Base-by-base conservation (phyloP, 2,113 vertebrate species). In the Scophthalmus maximus region DNA sequence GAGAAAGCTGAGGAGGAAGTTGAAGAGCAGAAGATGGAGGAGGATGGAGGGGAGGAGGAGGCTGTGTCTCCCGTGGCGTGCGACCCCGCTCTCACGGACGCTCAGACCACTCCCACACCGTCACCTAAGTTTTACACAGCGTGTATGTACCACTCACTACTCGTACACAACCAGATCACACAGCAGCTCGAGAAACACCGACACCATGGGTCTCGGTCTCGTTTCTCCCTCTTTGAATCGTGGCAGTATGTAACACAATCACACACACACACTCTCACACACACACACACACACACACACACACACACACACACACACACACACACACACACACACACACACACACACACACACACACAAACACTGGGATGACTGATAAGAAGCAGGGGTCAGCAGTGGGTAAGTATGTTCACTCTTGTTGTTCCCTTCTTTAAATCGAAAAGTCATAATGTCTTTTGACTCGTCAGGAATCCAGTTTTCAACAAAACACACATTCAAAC, bases 81-180 rank as follows among this genome's bases (percentile, higher is more conserved):
- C 53, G 95, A 96, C 91, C 95, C 96, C 93, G 95, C 95, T 94
- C 95, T 95, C 94, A 96, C 95, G 90, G 95, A 96, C 81, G 95
- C 93, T 92, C 94, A 94, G 93, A 91, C 95, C 85, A 85, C 95
- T 89, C 90, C 95, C 85, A 92, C 92, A 89, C 89, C 95, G 86
- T 88, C 96, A 81, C 83, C 97, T 93, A 88, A 94, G 89, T 94
- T 96, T 89, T 92, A 91, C 94, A 96, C 96, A 82, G 66, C 85
- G 95, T 96, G 98, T 99, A 99, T 93, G 97, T 99, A 98, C 96
- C 89, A 80, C 91, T 90, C 85, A 91, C 93, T 93, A 93, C 91
- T 94, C 93, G 85, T 86, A 90, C 88, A 91, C 78, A 73, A 83
- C 71, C 68, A 52, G 30, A 53, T 62, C 72, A 77, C 42, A 51